A percentile compares a stretch with the other conserved stretches of the same genome.
These are phyloP conservation scores for Coelopa pilipes DNA, from an alignment of 2,888 invertebrate species.

Conservation along the genomic window DNA sequence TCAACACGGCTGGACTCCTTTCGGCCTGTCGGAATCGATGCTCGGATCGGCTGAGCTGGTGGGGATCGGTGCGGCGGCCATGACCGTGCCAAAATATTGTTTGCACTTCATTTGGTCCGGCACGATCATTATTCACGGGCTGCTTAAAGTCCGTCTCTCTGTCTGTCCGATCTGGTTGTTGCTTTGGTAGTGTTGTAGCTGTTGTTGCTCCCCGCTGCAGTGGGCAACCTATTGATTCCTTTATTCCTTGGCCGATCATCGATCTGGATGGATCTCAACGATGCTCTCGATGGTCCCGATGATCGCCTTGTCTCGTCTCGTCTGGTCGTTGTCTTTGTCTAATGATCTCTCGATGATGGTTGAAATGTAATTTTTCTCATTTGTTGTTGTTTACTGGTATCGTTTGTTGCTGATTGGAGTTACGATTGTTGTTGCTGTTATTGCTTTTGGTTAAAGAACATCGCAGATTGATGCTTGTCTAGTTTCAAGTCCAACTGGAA, in stretches of 20 bases:
- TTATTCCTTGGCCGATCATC: no score
- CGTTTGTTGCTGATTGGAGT: neutral
- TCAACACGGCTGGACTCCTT: neutral
- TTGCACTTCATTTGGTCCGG: slow-evolving; percentile 28
- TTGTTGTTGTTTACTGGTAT: no score
- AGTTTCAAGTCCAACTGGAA: slow-evolving; percentile 1
- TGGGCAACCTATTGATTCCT: no score
- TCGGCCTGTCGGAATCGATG: neutral
- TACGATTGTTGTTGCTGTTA: slow-evolving; percentile 10
- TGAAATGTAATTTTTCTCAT: no score
- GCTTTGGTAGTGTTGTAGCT: no score
- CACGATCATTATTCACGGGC: slow-evolving; percentile 18
- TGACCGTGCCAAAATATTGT: slow-evolving; percentile 30
- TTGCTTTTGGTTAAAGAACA: slow-evolving; percentile 5
- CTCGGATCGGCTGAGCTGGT: neutral
- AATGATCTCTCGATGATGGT: slow-evolving; percentile 12
- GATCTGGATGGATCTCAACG: no score
- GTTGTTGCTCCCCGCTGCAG: no score
- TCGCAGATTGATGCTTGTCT: slow-evolving; percentile 12
- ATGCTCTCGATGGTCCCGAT: no score
- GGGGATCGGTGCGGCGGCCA: slow-evolving; percentile 7
- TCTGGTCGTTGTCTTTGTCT: neutral
- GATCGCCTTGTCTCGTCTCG: neutral
- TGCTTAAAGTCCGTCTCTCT: slow-evolving; percentile 23
- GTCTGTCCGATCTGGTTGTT: neutral